These are phyloP conservation scores for Styela plicata DNA, from an alignment of 23 tunicate species.

Conservation along the genomic window DNA sequence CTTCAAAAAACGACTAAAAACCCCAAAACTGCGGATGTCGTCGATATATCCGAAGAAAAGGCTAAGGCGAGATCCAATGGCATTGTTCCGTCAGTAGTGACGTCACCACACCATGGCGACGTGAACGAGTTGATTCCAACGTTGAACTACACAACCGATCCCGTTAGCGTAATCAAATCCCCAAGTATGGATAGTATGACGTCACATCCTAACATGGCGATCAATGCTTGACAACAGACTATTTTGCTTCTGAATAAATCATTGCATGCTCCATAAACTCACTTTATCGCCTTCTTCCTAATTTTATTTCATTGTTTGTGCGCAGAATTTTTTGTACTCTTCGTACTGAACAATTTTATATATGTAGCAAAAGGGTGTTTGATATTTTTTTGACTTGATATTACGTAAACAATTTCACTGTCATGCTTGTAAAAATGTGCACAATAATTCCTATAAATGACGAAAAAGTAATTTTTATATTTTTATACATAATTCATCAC, in stretches of 20 bases:
- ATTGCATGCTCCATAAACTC: no score
- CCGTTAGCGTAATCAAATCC: background rate
- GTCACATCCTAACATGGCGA: constrained; percentile 14
- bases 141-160: background rate
- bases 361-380: no score
- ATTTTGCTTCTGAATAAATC: background rate
- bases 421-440: no score
- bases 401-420: no score
- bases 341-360: no score
- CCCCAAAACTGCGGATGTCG: background rate
- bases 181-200: constrained; percentile 1
- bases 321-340: no score
- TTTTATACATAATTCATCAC: no score
- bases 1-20: background rate
- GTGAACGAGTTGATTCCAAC: background rate
- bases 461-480: no score
- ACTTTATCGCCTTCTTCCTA: no score
- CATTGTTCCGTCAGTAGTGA: background rate
- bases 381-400: no score
- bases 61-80: background rate
- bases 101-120: background rate
- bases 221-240: constrained; percentile 4
- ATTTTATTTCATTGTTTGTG: no score
- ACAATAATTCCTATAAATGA: no score
- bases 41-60: background rate